Evolutionary conservation across 2,797 vertebrate species (phyloP).

Genomic region (Hozukius guyotensis): DNA sequence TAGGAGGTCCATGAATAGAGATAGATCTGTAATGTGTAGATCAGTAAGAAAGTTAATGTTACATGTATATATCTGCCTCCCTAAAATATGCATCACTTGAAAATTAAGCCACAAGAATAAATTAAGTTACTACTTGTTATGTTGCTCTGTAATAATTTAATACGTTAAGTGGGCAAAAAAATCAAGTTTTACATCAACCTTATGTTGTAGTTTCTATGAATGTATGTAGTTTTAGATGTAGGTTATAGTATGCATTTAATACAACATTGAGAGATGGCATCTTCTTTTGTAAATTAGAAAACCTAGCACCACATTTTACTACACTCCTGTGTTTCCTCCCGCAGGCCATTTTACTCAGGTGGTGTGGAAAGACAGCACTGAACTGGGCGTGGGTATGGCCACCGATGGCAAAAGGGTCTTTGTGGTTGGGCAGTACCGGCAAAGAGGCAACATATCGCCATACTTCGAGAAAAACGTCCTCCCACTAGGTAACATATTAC

Average conservation of each 20-base stretch:
- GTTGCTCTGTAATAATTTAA: background rate
- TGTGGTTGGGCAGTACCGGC: slow-evolving; percentile 77
- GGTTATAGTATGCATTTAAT: background rate
- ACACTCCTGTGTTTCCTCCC: background rate
- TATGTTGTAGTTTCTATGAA: background rate
- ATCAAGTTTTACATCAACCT: background rate
- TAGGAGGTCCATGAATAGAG: background rate
- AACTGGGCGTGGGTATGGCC: slow-evolving; percentile 76
- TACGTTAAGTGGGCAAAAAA: background rate
- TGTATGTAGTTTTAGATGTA: background rate
- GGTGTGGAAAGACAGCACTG: slow-evolving; percentile 73
- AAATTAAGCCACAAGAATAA: background rate
- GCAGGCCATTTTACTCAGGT: slow-evolving; percentile 83
- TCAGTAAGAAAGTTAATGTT: background rate
- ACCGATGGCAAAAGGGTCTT: slow-evolving; percentile 38
- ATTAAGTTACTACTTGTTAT: background rate
- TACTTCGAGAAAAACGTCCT: slow-evolving; percentile 70
- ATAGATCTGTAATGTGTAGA: background rate
- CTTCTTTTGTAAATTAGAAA: background rate
- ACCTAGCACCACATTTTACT: background rate
- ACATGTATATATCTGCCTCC: background rate
- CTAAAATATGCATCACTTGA: background rate
- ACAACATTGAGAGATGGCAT: background rate
- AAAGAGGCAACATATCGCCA: slow-evolving; percentile 61
- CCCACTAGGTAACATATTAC: slow-evolving; percentile 39